A percentile compares a stretch with the other conserved stretches of the same genome.
phyloP scores from a whole-genome alignment of 2,888 invertebrate genomes.

The Lepidocyrtinus sp. region DNA sequence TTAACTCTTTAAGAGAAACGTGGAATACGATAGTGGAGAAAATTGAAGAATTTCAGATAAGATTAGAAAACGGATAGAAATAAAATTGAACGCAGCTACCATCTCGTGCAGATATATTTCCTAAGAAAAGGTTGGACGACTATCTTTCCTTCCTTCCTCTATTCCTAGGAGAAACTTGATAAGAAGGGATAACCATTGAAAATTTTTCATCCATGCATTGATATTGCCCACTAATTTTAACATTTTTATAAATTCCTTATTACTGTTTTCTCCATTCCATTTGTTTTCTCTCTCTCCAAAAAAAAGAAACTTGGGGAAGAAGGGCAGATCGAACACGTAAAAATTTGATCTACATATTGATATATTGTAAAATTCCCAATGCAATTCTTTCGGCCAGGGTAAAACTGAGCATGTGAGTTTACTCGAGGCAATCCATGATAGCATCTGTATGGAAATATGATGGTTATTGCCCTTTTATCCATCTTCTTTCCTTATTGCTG shows the following conservation, averaged over 20 bases:
- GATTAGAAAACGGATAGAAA: slow-evolving; percentile 7
- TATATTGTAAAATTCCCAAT: background rate
- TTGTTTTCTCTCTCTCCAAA: no score
- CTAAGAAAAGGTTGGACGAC: background rate
- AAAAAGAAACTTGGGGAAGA: slow-evolving; percentile 18
- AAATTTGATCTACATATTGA: slow-evolving; percentile 18
- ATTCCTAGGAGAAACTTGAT: background rate
- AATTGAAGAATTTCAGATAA: slow-evolving; percentile 20
- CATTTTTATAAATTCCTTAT: background rate
- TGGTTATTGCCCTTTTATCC: slow-evolving; percentile 53
- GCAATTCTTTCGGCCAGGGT: background rate
- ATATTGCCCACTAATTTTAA: background rate
- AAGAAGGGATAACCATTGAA: background rate
- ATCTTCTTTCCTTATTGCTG: slow-evolving; percentile 17
- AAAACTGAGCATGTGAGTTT: slow-evolving; percentile 7
- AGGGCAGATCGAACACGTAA: background rate
- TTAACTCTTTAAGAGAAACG: background rate
- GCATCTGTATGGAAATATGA: slow-evolving; percentile 58
- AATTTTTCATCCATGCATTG: background rate
- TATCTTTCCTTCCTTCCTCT: slow-evolving; percentile 3
- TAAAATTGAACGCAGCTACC: background rate
- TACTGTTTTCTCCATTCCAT: no score
- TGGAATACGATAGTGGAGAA: background rate
- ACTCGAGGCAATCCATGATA: slow-evolving; percentile 30
- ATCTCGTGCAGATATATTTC: background rate